phyloP scores from a whole-genome alignment of 2,888 invertebrate species.

The Chrysomela aeneicollis region DNA sequence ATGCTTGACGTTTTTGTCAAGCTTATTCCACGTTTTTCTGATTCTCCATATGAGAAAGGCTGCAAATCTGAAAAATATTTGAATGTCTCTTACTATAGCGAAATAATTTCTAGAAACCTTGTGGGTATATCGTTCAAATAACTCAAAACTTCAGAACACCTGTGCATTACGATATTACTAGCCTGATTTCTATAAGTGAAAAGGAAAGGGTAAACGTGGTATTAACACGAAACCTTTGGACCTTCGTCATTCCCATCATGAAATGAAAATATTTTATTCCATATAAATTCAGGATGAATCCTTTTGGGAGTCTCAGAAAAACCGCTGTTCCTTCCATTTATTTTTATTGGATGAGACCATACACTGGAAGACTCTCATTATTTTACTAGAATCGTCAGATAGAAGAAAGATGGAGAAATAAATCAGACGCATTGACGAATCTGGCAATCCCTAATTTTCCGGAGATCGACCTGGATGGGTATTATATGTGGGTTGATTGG shows the following conservation, averaged over 20 bases:
- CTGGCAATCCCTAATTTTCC: constrained; percentile 25
- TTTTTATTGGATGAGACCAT: constrained; percentile 19
- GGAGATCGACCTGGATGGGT: neutral
- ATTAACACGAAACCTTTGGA: too few species aligned
- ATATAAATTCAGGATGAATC: neutral
- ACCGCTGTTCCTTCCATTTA: constrained; percentile 19
- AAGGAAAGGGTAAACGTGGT: too few species aligned
- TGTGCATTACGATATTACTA: too few species aligned
- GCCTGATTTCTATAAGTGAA: too few species aligned
- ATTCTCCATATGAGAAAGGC: too few species aligned
- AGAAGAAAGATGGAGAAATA: constrained; percentile 21
- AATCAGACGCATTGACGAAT: constrained; percentile 18
- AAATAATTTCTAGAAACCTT: too few species aligned
- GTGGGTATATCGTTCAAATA: too few species aligned
- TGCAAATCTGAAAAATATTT: too few species aligned
- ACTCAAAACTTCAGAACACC: too few species aligned
- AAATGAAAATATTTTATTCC: constrained; percentile 4
- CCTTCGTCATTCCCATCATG: neutral
- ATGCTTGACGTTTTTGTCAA: too few species aligned
- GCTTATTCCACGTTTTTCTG: too few species aligned
- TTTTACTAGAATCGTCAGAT: constrained; percentile 25
- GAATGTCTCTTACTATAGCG: too few species aligned
- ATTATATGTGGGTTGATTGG: constrained; percentile 4
- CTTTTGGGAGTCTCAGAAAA: constrained; percentile 4
- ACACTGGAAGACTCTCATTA: constrained; percentile 24